These are phyloP conservation scores for Orestias chungarensis DNA, from an alignment of 2,797 vertebrate genomes.

Conservation along the genomic window DNA sequence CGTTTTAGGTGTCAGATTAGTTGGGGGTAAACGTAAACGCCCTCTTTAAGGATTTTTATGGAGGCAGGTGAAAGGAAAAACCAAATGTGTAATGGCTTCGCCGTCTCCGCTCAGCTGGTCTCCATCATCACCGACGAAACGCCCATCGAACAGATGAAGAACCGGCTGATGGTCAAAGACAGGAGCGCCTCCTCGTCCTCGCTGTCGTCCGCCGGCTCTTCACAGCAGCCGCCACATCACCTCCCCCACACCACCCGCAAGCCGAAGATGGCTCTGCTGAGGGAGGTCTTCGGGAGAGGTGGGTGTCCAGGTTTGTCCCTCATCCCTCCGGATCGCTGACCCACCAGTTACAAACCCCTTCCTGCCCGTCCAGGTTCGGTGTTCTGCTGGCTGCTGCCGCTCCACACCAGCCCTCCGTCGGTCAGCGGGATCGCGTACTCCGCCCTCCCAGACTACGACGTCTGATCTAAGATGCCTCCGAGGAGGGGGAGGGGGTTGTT, in stretches of 20 bases:
- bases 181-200: slow-evolving; percentile 41
- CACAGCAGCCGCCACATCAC: slow-evolving; percentile 53
- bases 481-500: not conserved
- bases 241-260: slow-evolving; percentile 78
- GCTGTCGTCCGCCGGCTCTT: slow-evolving; percentile 14
- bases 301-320: not conserved
- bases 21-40: too few relatives aligned
- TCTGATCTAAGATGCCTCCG: slow-evolving; percentile 60
- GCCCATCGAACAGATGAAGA: slow-evolving; percentile 85
- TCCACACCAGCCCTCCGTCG: slow-evolving; percentile 76
- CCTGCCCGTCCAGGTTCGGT: slow-evolving; percentile 72
- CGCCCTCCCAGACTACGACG: slow-evolving; percentile 81
- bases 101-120: slow-evolving; percentile 68
- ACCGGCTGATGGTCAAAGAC: slow-evolving; percentile 81
- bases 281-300: slow-evolving; percentile 84
- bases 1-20: too few relatives aligned
- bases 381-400: slow-evolving; percentile 84
- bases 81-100: too few relatives aligned
- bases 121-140: slow-evolving; percentile 85
- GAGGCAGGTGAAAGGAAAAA: too few relatives aligned
- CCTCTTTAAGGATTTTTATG: too few relatives aligned
- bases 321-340: not conserved
- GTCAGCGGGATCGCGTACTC: slow-evolving; percentile 80
- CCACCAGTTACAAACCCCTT: not conserved
- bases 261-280: slow-evolving; percentile 81